Base-by-base conservation (phyloP, 2,888 invertebrate species). In the Acronicta aceris region DNA sequence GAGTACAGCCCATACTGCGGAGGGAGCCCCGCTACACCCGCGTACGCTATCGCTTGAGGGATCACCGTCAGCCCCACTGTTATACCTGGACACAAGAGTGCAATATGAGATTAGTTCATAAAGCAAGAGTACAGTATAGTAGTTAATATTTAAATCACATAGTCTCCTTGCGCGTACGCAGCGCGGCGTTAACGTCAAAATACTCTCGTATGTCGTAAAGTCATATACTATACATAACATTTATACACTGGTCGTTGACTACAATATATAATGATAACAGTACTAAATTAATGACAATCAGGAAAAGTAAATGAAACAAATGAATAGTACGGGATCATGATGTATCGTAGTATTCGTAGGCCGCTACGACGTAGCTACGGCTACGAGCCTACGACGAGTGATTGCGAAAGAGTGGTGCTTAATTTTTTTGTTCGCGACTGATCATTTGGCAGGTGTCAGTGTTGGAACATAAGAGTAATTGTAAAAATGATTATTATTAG, bases 1-100 rank as follows among this genome's bases (percentile, higher is more conserved):
- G 98, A 98, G 92, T 99, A 99, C 5, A 99, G 95, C 0, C 99
- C 99, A 91, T 98, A 98, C 96, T 95, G 92, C 15, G 96, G 95
- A 0, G 96, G 95, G 30, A 97, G 95, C 60, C 97, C 97, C 9
- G 97, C 98, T 45, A 98, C 96, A 25, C 96, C 95, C 5, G 97
- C 98, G 90, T 97, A 98, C 2, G 98, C 98, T 66, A 98, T 97
- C 12, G 97, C 97, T 85, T 98, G 98, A 0, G 98, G 98, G 74
- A 98, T 97, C 59, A 97, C 97, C 0, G 98, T 98, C 45, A 98
- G 93, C 0, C 97, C 97, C 12, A 98, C 98, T 95, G 95, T 95
- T 59, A 95, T 85, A 65, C 95, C 95, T 95, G 90, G 13, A 38
- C 30, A 30, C 17, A 50, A 33, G 12, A 33, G 30, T 30, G 7